Evolutionary conservation across 2,888 invertebrate genomes (phyloP).

Genomic region (Caenorhabditis becei): DNA sequence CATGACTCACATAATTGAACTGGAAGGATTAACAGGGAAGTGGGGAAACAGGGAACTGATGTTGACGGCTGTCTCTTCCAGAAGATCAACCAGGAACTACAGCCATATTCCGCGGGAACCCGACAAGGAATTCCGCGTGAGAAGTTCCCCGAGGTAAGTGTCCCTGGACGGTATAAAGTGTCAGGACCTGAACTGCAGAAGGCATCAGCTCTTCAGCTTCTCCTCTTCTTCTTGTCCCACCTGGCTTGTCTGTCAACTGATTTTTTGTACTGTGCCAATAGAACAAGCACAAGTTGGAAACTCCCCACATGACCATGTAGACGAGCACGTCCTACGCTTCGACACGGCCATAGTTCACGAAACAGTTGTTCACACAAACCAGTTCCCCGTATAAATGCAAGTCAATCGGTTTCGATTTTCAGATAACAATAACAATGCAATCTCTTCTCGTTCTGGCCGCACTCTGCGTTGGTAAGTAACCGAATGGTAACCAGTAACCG

Average conservation of each 20-base stretch:
- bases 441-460: constrained; percentile 23
- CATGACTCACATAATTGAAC: not conserved
- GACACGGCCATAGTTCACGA: constrained; percentile 25
- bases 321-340: constrained; percentile 30
- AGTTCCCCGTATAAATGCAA: constrained; percentile 35
- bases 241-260: not conserved
- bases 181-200: too few relatives aligned
- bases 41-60: not conserved
- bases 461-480: constrained; percentile 20
- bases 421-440: constrained; percentile 25
- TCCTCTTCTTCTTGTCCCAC: not conserved
- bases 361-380: constrained; percentile 45
- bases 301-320: constrained; percentile 7
- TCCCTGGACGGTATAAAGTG: not conserved
- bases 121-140: not conserved
- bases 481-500: too few relatives aligned
- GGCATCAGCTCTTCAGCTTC: not conserved
- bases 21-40: constrained; percentile 4
- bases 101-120: not conserved
- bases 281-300: constrained; percentile 11
- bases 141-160: not conserved
- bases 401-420: constrained; percentile 19
- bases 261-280: constrained; percentile 19
- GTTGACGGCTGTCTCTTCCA: not conserved
- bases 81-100: constrained; percentile 1